Base-by-base conservation (phyloP, 2,888 invertebrate genomes). In the Acronicta alni region DNA sequence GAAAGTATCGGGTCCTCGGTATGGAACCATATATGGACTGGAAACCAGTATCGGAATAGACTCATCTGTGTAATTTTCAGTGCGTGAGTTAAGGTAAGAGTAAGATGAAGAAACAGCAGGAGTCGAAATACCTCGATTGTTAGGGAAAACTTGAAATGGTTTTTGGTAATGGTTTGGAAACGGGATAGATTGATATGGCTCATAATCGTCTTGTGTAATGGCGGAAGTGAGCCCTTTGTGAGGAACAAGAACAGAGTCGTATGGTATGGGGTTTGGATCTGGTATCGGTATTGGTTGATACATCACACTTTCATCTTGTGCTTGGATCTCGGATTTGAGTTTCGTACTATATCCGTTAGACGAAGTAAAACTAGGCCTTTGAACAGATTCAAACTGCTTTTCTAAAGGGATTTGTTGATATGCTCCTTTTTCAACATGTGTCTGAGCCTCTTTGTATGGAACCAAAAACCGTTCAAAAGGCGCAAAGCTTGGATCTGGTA, bases 381-480 rank as follows among this genome's bases (percentile, higher is more conserved):
- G 4, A 38, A 46, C 18, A n/a, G 23, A 15, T 20, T 57, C 20
- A 16, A 47, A 26, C 23, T 9, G 47, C 1, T 41, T 20, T 30
- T 39, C 18, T n/a, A 47, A 12, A 17, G 57, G 48, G 2, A 30
- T 10, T 14, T 17, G 32, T 41, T 43, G 26, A 44, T 52, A 48
- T 32, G n/a, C 12, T 2, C 44, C 47, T 16, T 14, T 32, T 15
- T 15, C n/a, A 17, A 8, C 10, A 9, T 42, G 41, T 17, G 3
- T 20, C 7, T 57, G 51, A 30, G n/a, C 5, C 9, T 14, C 65
- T 48, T 46, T 60, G 41, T 66, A 61, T 18, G 68, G 61, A 12
- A 61, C 49, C 12, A 47, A 14, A 48, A 55, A 42, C n/a, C 17
- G 32, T 10, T 67, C 57, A 46, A 63, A 67, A n/a, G 48, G 32